These are phyloP conservation scores for Cenopis cana DNA, from an alignment of 2,888 invertebrate species.

Conservation along the genomic window DNA sequence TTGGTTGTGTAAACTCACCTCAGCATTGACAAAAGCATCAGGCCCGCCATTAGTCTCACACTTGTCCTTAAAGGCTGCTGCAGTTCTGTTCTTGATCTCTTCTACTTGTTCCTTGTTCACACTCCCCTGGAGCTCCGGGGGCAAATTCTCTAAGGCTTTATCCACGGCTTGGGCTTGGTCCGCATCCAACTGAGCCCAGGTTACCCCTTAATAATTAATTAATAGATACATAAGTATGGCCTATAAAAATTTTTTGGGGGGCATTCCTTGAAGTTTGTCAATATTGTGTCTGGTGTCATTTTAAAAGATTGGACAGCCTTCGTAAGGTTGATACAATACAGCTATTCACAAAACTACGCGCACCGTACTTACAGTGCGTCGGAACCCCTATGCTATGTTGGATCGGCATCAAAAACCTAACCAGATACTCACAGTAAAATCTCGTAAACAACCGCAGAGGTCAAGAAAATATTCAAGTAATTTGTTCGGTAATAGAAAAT, in stretches of 20 bases:
- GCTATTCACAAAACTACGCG: no score
- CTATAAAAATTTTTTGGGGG: not conserved
- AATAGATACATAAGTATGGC: not conserved
- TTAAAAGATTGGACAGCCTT: not conserved
- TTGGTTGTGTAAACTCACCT: constrained; percentile 62
- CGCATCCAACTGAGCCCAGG: constrained; percentile 50
- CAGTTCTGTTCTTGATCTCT: constrained; percentile 69
- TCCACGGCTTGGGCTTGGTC: constrained; percentile 43
- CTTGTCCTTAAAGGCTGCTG: constrained; percentile 85
- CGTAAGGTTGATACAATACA: no score
- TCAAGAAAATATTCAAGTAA: not conserved
- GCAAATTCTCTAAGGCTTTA: constrained; percentile 54
- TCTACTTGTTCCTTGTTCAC: constrained; percentile 61
- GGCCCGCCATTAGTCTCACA: constrained; percentile 87
- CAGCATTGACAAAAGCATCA: constrained; percentile 83
- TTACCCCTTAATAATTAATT: constrained; percentile 46
- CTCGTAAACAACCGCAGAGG: constrained; percentile 3
- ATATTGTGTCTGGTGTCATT: not conserved
- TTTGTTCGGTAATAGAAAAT: constrained; percentile 20
- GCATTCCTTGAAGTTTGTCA: not conserved
- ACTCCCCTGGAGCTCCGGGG: constrained; percentile 63
- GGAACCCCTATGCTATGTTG: not conserved
- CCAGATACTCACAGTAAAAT: not conserved
- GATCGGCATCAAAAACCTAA: not conserved
- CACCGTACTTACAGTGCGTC: no score